Evolutionary conservation across 2,888 invertebrate genomes (phyloP), one percentile per base, ranked within the genome.

Genomic region (Panorpa germanica): DNA sequence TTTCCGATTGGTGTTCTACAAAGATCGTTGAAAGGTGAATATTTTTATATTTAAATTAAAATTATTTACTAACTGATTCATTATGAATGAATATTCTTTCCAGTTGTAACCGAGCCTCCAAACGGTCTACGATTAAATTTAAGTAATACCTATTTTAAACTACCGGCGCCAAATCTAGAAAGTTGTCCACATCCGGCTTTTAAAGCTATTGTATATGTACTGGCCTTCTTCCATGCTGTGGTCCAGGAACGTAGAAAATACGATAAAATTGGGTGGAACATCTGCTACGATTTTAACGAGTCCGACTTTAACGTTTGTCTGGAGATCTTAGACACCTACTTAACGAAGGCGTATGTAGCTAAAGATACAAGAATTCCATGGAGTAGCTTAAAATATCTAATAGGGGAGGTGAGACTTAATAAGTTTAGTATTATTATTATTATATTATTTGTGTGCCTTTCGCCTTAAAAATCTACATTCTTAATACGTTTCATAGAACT

Each of bases 231-330:
- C 58, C 90, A 91, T 49, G 90, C 85, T 6, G 88, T 90, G 0
- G 77, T 90, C 1, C 50, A 81, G 71, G 91, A 91, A 51, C 66
- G 91, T 25, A 67, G 86, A 38, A 88, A 86, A 48, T 91, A 90
- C 50, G 86, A 81, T 45, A 90, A 90, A 57, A 76, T 90, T 33
- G 91, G 91, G 2, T 91, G 90, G 88, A 91, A 91, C 49, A 82
- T 90, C 38, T 64, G 69, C 30, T 91, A 91, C 51, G 90, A 91
- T 54, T 91, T 91, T 55, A 86, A 83, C 52, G 81, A 90, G 52
- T 80, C 85, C 0, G 91, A 91, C 53, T 90, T 90, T 51, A 69
- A 73, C 35, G 86, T 90, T 18, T 86, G 86, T 55, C 68, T 78
- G 43, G 73, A 74, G 49, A 86, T 91, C 36, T 57, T 91, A 35